These are phyloP conservation scores for Podotricha telesiphe DNA, from an alignment of 2,888 invertebrate genomes.

Conservation along the genomic window DNA sequence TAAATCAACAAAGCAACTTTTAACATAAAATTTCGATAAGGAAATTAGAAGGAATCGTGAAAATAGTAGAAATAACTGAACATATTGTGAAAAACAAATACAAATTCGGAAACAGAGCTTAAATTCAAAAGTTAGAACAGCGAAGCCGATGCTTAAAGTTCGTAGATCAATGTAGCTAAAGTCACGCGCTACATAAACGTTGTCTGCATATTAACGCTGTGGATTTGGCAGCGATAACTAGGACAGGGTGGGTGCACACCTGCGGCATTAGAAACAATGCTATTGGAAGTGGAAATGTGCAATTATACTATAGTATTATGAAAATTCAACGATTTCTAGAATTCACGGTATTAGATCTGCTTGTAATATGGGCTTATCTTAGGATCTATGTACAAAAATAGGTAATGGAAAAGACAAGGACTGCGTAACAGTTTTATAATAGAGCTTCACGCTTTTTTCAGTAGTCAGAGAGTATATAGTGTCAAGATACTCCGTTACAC, in stretches of 20 bases:
- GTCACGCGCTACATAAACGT: slow-evolving; percentile 25
- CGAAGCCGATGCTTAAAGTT: slow-evolving; percentile 22
- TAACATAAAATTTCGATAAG: background rate
- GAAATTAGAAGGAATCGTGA: background rate
- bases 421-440: no score
- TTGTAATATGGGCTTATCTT: background rate
- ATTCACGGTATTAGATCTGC: background rate
- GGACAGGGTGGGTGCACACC: slow-evolving; percentile 32
- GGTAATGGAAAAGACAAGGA: no score
- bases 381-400: background rate
- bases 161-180: slow-evolving; percentile 18
- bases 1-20: background rate
- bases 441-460: no score
- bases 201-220: slow-evolving; percentile 33
- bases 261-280: slow-evolving; percentile 17
- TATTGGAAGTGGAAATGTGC: background rate
- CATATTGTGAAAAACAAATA: background rate
- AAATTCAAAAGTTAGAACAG: slow-evolving; percentile 14
- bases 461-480: no score
- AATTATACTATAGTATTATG: background rate
- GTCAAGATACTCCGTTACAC: no score
- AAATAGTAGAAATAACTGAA: background rate
- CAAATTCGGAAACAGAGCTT: slow-evolving; percentile 6
- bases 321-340: background rate
- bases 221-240: slow-evolving; percentile 35